phyloP scores from a whole-genome alignment of 2,113 vertebrate species.

The Monopterus albus region DNA sequence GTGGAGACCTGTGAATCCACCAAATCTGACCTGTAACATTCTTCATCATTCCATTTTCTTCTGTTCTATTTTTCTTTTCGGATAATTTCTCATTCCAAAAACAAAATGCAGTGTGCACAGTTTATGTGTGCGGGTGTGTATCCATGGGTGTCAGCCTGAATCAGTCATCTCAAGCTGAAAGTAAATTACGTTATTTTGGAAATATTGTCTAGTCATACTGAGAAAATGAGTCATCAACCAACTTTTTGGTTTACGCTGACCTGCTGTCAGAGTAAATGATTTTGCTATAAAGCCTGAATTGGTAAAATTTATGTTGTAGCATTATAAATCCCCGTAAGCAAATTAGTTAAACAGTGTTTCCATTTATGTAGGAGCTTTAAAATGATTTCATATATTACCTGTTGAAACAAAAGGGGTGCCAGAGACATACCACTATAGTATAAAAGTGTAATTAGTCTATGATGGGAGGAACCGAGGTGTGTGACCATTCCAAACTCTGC shows the following conservation, averaged over 20 bases:
- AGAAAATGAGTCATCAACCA: background rate
- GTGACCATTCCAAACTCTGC: background rate
- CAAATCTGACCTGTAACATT: too few species aligned
- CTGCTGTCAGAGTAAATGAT: background rate
- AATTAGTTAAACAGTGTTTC: background rate
- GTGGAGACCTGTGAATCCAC: too few species aligned
- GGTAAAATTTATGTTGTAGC: background rate
- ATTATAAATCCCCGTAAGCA: background rate
- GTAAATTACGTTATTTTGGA: background rate
- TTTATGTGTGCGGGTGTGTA: background rate
- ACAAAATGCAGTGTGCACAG: too few species aligned
- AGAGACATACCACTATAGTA: slow-evolving; percentile 4
- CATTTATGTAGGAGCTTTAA: background rate
- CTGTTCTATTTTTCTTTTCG: too few species aligned
- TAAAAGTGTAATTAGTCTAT: too few species aligned
- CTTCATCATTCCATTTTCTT: too few species aligned
- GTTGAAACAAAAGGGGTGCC: background rate
- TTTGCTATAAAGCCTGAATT: background rate
- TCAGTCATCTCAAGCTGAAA: background rate
- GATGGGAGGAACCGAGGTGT: background rate
- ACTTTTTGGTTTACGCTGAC: background rate
- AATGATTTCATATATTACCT: background rate
- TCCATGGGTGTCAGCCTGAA: slow-evolving; percentile 2
- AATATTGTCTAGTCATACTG: background rate
- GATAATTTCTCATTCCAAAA: background rate